Evolutionary conservation across 2,888 invertebrate genomes (phyloP), one percentile per base, ranked within the genome.

Genomic region (Coenonympha arcania): DNA sequence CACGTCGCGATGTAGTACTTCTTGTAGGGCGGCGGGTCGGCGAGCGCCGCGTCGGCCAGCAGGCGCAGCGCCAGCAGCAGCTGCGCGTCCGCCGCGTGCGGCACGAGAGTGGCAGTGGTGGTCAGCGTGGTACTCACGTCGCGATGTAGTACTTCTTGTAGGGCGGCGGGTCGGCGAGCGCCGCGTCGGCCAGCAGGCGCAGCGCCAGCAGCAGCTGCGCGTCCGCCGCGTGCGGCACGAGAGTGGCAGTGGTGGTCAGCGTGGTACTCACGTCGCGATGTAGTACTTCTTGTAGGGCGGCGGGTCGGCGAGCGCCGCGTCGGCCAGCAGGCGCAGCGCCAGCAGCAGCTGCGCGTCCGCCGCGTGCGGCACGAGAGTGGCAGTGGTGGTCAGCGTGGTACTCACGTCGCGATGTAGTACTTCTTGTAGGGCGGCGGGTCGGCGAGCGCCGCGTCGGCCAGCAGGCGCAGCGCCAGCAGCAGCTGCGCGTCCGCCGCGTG

Each of bases 351-450:
- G 68, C 56, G 54, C 15, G 71, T 81, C 83, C 13, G 66, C 72
- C 59, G 57, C 63, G 59, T 62, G 61, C 55, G 82, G 79, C 48
- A n/a, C 30, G 43, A n/a, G n/a, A n/a, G n/a, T n/a, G n/a, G n/a
- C n/a, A n/a, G n/a, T n/a, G n/a, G n/a, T n/a, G n/a, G 1, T 6
- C 26, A 3, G 8, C 9, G 15, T 8, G 26, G 3, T 37, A 77
- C 78, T 73, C 55, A 82, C 82, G 66, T 66, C 50, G 76, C 76
- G 26, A 81, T 56, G 63, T 72, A 80, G 71, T 70, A 74, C 56
- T 73, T 71, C 59, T 55, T 56, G 72, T 82, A 83, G 18, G 47
- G 33, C 58, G 56, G 51, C 49, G 60, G 26, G 43, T 52, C 43
- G 22, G 50, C 54, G 18, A 22, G 49, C 22, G 63, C 59, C 1